Conservation (phyloP, 2,797 vertebrate species). For the Ctenopoma multispine region DNA sequence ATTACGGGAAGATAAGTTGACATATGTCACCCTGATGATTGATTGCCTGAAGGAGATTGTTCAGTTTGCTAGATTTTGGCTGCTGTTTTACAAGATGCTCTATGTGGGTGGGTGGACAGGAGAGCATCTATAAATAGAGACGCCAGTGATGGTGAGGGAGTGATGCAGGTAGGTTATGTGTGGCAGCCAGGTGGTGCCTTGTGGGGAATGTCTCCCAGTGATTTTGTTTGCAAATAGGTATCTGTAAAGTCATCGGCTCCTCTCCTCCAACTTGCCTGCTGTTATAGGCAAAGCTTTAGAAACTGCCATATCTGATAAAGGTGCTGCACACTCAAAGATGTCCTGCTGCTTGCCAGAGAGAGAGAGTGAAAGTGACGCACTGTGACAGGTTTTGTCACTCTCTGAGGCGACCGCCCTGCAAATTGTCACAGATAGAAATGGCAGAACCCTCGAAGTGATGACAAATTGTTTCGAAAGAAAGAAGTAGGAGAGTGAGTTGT, state of each 20-base stretch:
- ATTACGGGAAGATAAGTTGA: conserved; percentile 63
- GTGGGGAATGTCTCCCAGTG: conserved; percentile 79
- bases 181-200: conserved; percentile 81
- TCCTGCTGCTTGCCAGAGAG: conserved; percentile 67
- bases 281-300: conserved; percentile 74
- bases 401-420: conserved; percentile 72
- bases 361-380: conserved; percentile 77
- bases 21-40: conserved; percentile 71
- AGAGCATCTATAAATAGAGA: conserved; percentile 72
- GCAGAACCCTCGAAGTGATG: conserved; percentile 73
- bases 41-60: conserved; percentile 64
- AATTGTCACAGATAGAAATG: conserved; percentile 80
- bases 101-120: conserved; percentile 61
- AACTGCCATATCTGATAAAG: conserved; percentile 82
- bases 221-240: conserved; percentile 85
- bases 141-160: conserved; percentile 62
- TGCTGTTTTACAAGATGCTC: conserved; percentile 70
- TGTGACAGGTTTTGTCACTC: conserved; percentile 83
- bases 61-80: conserved; percentile 64
- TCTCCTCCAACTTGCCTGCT: conserved; percentile 68
- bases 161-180: conserved; percentile 75
- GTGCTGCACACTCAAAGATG: conserved; percentile 75
- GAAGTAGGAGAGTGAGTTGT: conserved; percentile 55
- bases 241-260: conserved; percentile 70
- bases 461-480: conserved; percentile 78